These are phyloP conservation scores for Ramazzottius varieornatus DNA, from an alignment of 2,888 invertebrate genomes.

Conservation along the genomic window DNA sequence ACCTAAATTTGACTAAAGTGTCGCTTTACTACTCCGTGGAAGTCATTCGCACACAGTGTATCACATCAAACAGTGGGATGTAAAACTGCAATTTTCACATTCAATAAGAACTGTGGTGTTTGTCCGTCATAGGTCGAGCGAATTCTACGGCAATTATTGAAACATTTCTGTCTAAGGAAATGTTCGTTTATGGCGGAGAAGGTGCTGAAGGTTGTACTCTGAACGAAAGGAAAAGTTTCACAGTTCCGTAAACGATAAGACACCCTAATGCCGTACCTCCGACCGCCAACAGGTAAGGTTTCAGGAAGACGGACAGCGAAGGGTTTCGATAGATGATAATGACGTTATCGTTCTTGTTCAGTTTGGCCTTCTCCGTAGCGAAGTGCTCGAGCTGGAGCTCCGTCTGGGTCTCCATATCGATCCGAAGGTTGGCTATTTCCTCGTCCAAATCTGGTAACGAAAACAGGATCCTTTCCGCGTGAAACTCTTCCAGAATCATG, in stretches of 20 bases:
- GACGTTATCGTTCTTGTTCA: neutral
- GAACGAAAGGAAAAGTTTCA: no score
- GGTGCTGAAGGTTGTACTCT: neutral
- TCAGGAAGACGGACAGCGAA: neutral
- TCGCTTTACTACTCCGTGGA: no score
- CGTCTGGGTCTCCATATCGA: neutral
- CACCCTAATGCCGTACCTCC: neutral
- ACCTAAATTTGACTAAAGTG: no score
- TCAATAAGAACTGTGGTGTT: no score
- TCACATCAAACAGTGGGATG: no score
- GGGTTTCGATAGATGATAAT: neutral
- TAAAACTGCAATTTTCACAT: no score
- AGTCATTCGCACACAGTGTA: no score
- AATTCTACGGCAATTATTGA: no score
- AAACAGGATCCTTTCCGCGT: neutral
- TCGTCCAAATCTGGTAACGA: neutral
- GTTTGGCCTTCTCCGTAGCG: neutral
- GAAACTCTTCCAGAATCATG: neutral
- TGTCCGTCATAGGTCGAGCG: no score
- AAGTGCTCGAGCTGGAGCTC: neutral
- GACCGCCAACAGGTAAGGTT: neutral
- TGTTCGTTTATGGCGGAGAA: neutral
- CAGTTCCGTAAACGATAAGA: neutral
- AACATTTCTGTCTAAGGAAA: no score
- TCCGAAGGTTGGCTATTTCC: neutral